phyloP scores from a whole-genome alignment of 2,113 vertebrate genomes.

The Sebastes schlegelii region DNA sequence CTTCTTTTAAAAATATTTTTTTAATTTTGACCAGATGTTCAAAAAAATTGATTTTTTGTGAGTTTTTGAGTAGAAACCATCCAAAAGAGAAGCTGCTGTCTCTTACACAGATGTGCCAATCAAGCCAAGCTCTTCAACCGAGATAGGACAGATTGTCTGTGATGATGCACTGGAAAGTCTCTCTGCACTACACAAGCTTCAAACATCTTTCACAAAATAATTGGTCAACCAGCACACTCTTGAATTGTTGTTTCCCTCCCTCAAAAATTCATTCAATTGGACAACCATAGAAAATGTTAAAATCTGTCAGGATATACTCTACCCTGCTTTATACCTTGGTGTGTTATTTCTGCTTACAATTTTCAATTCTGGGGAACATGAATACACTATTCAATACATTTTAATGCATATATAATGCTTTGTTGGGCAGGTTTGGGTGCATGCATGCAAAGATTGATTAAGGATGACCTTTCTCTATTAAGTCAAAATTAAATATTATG shows the following conservation, averaged over 20 bases:
- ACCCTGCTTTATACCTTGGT: not conserved
- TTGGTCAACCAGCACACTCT: not conserved
- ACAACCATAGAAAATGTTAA: slow-evolving; percentile 24
- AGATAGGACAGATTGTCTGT: slow-evolving; percentile 10
- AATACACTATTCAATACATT: slow-evolving; percentile 48
- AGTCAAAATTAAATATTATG: not conserved
- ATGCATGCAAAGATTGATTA: slow-evolving; percentile 17
- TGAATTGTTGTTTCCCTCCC: not conserved
- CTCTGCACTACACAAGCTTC: not conserved
- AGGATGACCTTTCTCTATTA: not conserved
- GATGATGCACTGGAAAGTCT: not conserved
- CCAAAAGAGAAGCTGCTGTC: slow-evolving; percentile 10
- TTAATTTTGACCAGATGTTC: not conserved
- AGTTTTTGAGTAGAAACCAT: not conserved
- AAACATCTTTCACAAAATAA: slow-evolving; percentile 6
- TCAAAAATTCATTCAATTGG: not conserved
- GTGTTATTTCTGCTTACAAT: slow-evolving; percentile 28
- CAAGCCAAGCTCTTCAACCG: not conserved
- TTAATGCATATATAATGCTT: slow-evolving; percentile 50
- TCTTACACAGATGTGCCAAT: slow-evolving; percentile 8
- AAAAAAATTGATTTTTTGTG: not conserved
- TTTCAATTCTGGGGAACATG: slow-evolving; percentile 13
- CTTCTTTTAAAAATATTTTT: not conserved
- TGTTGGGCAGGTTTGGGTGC: slow-evolving; percentile 9
- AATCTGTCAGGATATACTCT: slow-evolving; percentile 11